Conservation (phyloP, 2,797 vertebrate species). For the Babyrousa celebensis region DNA sequence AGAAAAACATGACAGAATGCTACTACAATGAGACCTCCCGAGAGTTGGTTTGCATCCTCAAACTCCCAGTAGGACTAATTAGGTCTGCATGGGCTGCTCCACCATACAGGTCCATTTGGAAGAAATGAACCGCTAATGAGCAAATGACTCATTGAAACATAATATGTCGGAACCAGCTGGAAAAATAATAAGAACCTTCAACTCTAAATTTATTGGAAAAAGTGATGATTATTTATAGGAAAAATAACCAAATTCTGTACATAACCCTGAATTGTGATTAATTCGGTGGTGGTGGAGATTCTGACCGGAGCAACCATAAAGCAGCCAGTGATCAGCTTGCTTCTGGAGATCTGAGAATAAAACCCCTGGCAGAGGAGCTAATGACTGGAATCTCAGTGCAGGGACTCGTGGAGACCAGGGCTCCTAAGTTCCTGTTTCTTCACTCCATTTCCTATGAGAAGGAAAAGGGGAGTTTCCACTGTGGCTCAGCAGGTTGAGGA, state of each 20-base stretch:
- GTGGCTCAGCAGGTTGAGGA: too few relatives aligned
- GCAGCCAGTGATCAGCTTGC: neutral
- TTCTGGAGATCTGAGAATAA: neutral
- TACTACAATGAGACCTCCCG: neutral
- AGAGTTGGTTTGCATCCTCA: neutral
- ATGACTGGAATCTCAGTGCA: neutral
- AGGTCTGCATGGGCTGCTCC: neutral
- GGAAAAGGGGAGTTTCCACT: neutral
- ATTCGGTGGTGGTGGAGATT: neutral
- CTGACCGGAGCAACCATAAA: neutral
- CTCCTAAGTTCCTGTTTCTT: neutral
- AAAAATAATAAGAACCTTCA: neutral
- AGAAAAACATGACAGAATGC: neutral
- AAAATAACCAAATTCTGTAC: neutral
- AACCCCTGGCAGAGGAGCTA: neutral
- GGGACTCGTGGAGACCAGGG: neutral
- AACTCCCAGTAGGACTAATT: neutral
- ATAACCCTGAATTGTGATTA: neutral
- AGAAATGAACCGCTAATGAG: neutral
- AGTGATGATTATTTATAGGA: neutral
- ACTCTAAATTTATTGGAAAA: conserved; percentile 20
- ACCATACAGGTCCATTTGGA: neutral
- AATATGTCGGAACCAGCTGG: neutral
- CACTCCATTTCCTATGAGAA: neutral
- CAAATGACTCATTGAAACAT: neutral